Evolutionary conservation across 2,113 vertebrate genomes (phyloP), one percentile per base, ranked within the genome.

Genomic region (Coracopsis vasa): DNA sequence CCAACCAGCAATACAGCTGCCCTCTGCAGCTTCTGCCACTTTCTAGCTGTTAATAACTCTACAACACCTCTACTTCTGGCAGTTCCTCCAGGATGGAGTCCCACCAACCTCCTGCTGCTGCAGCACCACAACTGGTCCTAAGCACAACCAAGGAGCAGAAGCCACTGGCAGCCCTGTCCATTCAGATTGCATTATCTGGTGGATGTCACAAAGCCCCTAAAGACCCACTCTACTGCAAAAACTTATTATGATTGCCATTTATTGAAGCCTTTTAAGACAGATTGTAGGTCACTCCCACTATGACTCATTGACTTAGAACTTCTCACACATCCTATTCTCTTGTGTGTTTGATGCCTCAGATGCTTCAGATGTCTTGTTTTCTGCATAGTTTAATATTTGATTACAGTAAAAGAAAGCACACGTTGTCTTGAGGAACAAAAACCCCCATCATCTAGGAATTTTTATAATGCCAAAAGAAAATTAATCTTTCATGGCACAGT

Each of bases 381-480:
- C 48, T 56, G 75, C 86, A 86, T 61, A 90, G 86, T 77, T 94
- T 94, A 88, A 19, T 80, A 86, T 72, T 65, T 88, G 39, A 86
- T 82, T 80, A 47, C 47, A 44, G 35, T 60, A 77, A 69, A 80
- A 88, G 62, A 90, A 95, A 94, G 51, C 62, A 80, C 31, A 54
- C 10, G 19, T 41, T 90, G 66, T 86, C 80, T 56, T 77, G 35
- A 83, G 85, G 61, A 90, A 83, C 25, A 80, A 86, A 88, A 48
- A 2, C 16, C n/a, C n/a, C n/a, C n/a, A 82, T 39, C 3, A 65
- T 23, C 83, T 62, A 73, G n/a, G 53, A 53, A 62, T 80, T 86
- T 86, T 82, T 91, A 12, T 61, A 80, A 77, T 31, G 44, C 44
- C 58, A 88, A 47, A 19, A 86, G 29, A 80, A 92, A 91, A 91